Conservation (phyloP, 2,797 vertebrate species). For the Rhabdomys pumilio region DNA sequence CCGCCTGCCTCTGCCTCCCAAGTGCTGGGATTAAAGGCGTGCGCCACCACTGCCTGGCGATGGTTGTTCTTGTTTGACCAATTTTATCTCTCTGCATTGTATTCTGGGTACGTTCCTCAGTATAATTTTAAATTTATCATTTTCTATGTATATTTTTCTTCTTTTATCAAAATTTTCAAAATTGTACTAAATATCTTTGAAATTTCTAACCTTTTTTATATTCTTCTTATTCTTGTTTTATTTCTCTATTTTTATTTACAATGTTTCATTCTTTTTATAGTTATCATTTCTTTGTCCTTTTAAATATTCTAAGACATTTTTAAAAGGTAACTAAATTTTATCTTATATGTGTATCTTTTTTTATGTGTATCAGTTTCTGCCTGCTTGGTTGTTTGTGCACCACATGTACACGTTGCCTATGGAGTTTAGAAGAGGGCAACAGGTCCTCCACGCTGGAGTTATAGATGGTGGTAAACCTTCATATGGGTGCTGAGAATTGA, state of each 20-base stretch:
- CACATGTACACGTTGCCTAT: not conserved
- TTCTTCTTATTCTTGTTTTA: conserved; percentile 25
- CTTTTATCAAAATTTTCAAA: not conserved
- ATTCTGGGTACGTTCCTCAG: not conserved
- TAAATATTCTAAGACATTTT: conserved; percentile 29
- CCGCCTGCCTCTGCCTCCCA: no score
- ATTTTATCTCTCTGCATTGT: not conserved
- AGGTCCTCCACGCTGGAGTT: not conserved
- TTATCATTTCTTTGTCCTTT: conserved; percentile 1
- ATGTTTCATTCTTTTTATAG: not conserved
- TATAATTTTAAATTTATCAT: not conserved
- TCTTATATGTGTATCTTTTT: no score
- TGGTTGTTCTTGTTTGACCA: not conserved
- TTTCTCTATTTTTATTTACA: conserved; percentile 33
- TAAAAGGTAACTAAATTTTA: not conserved
- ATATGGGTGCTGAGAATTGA: not conserved
- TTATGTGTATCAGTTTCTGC: not conserved
- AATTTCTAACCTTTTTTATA: conserved; percentile 26
- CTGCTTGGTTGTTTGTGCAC: not conserved
- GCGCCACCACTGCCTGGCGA: no score
- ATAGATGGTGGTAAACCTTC: not conserved
- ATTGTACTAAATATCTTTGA: not conserved
- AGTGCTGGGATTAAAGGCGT: no score
- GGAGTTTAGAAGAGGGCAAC: not conserved
- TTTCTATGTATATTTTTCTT: not conserved